Evolutionary conservation across 1,140 invertebrate species (phyloP).

Genomic region (Neodiprion virginianus): DNA sequence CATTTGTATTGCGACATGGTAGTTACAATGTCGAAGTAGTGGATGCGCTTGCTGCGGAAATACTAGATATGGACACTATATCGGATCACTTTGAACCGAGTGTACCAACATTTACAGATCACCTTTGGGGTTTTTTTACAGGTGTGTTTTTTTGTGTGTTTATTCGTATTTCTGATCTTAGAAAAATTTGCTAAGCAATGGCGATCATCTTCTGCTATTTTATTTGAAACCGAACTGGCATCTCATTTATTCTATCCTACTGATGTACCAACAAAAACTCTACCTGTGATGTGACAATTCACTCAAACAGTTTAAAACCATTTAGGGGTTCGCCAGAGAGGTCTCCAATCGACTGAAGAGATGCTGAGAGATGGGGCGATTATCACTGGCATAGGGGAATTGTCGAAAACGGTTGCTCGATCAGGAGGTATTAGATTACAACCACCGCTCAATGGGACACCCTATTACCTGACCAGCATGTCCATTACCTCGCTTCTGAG

Average conservation of each 20-base stretch:
- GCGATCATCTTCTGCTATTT: no score
- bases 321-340: slow-evolving; percentile 69
- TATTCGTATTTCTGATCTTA: neutral
- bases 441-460: slow-evolving; percentile 71
- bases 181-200: no score
- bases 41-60: slow-evolving; percentile 75
- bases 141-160: slow-evolving; percentile 49
- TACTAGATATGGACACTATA: slow-evolving; percentile 80
- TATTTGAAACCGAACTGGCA: no score
- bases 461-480: slow-evolving; percentile 76
- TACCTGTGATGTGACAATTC: slow-evolving; percentile 11
- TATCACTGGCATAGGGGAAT: slow-evolving; percentile 78
- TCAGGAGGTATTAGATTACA: slow-evolving; percentile 69
- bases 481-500: slow-evolving; percentile 71
- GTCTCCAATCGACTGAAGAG: slow-evolving; percentile 80
- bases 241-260: no score
- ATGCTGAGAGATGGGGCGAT: slow-evolving; percentile 77
- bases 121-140: slow-evolving; percentile 81
- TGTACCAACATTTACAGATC: slow-evolving; percentile 73
- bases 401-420: slow-evolving; percentile 58
- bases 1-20: slow-evolving; percentile 73
- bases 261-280: slow-evolving; percentile 5
- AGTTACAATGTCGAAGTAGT: slow-evolving; percentile 71
- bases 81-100: slow-evolving; percentile 79
- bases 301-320: no score